Evolutionary conservation across 2,888 invertebrate genomes (phyloP), one percentile per base, ranked within the genome.

Genomic region (Eupithecia tripunctaria): DNA sequence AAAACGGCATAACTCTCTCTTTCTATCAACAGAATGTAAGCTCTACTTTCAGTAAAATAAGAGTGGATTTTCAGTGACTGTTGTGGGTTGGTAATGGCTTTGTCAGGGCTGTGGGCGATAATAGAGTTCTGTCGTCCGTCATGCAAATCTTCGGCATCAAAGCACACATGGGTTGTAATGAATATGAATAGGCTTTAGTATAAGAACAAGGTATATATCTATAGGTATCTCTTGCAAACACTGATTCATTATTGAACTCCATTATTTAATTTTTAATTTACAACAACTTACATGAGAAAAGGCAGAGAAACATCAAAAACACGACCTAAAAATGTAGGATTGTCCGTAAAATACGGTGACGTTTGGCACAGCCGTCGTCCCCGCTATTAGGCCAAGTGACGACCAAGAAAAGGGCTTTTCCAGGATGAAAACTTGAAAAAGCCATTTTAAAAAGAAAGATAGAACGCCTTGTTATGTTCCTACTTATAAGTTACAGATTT

Each of bases 121-220:
- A 84, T 84, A 79, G 81, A 80, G 75, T 84, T 79, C 65, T 82
- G 81, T 80, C 78, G 76, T 80, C 76, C 76, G 80, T 80, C 82
- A 80, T 83, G 83, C 82, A 83, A 86, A 78, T 85, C 81, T 82
- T 79, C 73, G 66, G 71, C 79, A 76, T 73, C 78, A 81, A 77
- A 70, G 71, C 69, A 76, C 69, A 76, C 70, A 68, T 72, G 63
- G 73, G 69, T 62, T 59, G 70, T 76, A 67, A 78, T 80, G 77
- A 78, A 78, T 78, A 78, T 76, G 69, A 76, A 78, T 77, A 74
- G 76, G 76, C 65, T 68, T 67, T 38, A 25, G 62, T 32, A 1
- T 63, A 29, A 2, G 25, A 51, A 21, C 21, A 21, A 36, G 68
- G 36, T 63, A 60, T 2, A 21, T 51, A 56, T 56, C 5, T 60